A percentile compares a stretch with the other conserved stretches of the same genome.
These are phyloP conservation scores for Lamellibrachia luymesi DNA, from an alignment of 1,140 invertebrate genomes.

Conservation along the genomic window DNA sequence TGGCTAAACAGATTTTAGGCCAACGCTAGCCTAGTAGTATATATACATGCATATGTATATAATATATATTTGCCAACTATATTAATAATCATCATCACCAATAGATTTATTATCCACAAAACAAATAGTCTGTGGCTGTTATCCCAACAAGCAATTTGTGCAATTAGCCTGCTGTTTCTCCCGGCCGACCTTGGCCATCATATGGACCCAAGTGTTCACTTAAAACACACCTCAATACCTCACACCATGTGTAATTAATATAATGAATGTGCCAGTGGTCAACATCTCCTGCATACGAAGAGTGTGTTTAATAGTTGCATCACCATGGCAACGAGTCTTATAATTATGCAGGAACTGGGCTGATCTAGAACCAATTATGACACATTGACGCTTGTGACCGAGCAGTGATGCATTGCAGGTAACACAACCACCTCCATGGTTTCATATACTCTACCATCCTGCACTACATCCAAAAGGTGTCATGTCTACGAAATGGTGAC, in stretches of 20 bases:
- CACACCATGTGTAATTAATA: not conserved
- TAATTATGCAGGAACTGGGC: not conserved
- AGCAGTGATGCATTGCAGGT: not conserved
- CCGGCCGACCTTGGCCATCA: not conserved
- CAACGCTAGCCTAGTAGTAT: too few relatives aligned
- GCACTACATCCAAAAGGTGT: not conserved
- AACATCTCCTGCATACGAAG: not conserved
- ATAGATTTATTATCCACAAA: not conserved
- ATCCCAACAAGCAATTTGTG: not conserved
- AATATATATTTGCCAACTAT: not conserved
- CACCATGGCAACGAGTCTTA: not conserved
- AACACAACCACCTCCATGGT: not conserved
- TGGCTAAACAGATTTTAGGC: too few relatives aligned
- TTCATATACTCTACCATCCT: not conserved
- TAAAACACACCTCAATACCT: not conserved
- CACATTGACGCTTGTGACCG: not conserved
- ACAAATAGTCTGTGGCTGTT: not conserved
- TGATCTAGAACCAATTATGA: not conserved
- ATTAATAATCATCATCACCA: not conserved
- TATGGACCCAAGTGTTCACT: not conserved
- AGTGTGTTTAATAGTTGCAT: not conserved
- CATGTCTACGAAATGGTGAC: not conserved
- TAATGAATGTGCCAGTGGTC: not conserved
- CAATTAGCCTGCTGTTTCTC: not conserved
- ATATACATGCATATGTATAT: too few relatives aligned